Percentiles rank a stretch among this genome's conserved stretches.
phyloP scores from a whole-genome alignment of 2,888 invertebrate species.

The Mythimna pallens region DNA sequence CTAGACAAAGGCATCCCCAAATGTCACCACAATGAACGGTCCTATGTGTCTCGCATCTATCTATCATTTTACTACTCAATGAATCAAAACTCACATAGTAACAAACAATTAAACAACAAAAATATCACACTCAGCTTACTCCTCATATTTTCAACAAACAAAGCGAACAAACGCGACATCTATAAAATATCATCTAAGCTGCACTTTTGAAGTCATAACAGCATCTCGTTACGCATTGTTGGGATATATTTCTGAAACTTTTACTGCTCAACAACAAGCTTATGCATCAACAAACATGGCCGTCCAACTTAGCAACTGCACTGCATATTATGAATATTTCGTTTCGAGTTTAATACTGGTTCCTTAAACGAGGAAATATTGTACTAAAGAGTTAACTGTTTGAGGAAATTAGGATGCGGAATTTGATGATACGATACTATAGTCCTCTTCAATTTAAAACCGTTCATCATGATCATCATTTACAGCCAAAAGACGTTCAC shows the following conservation, averaged over 20 bases:
- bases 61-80: background rate
- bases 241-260: conserved; percentile 51
- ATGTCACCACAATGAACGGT: too few relatives aligned
- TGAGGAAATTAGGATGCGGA: background rate
- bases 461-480: too few relatives aligned
- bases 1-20: too few relatives aligned
- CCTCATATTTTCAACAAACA: conserved; percentile 19
- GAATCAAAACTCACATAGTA: background rate
- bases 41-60: too few relatives aligned
- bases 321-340: conserved; percentile 41
- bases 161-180: conserved; percentile 17
- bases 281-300: conserved; percentile 43
- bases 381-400: background rate
- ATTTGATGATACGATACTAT: background rate
- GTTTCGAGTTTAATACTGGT: conserved; percentile 21
- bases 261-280: conserved; percentile 31
- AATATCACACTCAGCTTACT: background rate
- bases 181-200: conserved; percentile 29
- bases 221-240: conserved; percentile 51
- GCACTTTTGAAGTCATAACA: conserved; percentile 56
- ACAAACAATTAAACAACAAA: background rate
- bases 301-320: conserved; percentile 31
- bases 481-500: too few relatives aligned
- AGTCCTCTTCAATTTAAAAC: background rate
- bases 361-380: conserved; percentile 3